A percentile compares a stretch with the other conserved stretches of the same genome.
These are phyloP conservation scores for Emmelina monodactyla DNA, from an alignment of 2,888 invertebrate genomes.

Conservation along the genomic window DNA sequence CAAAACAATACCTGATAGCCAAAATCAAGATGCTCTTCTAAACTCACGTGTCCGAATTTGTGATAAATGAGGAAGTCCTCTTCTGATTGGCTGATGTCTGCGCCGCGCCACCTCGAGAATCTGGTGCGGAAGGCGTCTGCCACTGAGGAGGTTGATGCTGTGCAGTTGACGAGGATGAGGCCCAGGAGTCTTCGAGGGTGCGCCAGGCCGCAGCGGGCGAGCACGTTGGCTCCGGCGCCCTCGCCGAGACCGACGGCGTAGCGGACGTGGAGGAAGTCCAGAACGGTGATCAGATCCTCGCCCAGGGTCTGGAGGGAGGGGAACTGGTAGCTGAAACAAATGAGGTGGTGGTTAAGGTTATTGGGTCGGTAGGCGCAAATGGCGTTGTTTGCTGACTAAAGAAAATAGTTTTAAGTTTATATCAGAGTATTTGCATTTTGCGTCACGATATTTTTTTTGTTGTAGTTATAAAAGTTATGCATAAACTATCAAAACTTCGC, in stretches of 20 bases:
- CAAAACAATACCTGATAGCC: slow-evolving; percentile 53
- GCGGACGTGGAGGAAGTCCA: slow-evolving; percentile 83
- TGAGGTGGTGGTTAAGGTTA: no score
- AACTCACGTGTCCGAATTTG: slow-evolving; percentile 91
- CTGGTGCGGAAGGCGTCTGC: slow-evolving; percentile 86
- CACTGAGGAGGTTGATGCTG: slow-evolving; percentile 85
- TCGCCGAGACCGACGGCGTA: slow-evolving; percentile 87
- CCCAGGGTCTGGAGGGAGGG: slow-evolving; percentile 84
- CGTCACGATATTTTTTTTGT: no score
- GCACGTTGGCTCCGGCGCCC: slow-evolving; percentile 87
- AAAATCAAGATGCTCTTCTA: slow-evolving; percentile 31
- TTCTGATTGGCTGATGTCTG: slow-evolving; percentile 85
- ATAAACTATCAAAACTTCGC: no score
- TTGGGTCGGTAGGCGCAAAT: no score
- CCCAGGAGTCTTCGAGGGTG: slow-evolving; percentile 81
- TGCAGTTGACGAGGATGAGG: slow-evolving; percentile 85
- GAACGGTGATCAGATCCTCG: slow-evolving; percentile 80
- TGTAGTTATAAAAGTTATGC: no score
- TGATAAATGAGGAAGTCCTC: slow-evolving; percentile 89
- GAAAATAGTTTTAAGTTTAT: no score
- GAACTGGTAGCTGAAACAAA: slow-evolving; percentile 73
- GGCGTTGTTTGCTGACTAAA: no score
- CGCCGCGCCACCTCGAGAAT: slow-evolving; percentile 84
- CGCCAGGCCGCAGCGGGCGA: slow-evolving; percentile 84
- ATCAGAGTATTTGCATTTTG: no score